phyloP scores from a whole-genome alignment of 2,797 vertebrate genomes.

The Dromococcyx pavoninus region DNA sequence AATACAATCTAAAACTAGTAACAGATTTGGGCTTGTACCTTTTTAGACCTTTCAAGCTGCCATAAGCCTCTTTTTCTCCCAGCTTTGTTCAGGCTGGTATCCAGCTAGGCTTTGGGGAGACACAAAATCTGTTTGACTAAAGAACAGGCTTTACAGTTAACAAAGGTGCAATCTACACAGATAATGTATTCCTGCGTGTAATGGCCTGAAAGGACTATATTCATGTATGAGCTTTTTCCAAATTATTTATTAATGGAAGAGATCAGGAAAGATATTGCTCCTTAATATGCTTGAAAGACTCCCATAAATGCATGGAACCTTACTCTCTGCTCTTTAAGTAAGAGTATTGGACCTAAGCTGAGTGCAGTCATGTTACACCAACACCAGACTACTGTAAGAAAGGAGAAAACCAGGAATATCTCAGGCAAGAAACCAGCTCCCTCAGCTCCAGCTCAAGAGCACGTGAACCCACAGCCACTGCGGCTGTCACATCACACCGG shows the following conservation, averaged over 20 bases:
- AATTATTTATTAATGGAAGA: slow-evolving; percentile 53
- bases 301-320: not conserved
- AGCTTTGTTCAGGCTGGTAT: not conserved
- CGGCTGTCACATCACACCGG: slow-evolving; percentile 42
- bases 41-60: not conserved
- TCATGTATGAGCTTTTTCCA: slow-evolving; percentile 17
- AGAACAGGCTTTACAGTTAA: not conserved
- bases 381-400: not conserved
- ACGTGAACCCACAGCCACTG: slow-evolving; percentile 29
- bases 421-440: slow-evolving; percentile 22
- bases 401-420: not conserved
- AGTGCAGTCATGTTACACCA: not conserved
- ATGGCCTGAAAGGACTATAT: slow-evolving; percentile 10
- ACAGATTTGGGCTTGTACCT: not conserved
- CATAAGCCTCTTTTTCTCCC: not conserved
- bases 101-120: not conserved
- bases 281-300: slow-evolving; percentile 31
- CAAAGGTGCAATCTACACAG: not conserved
- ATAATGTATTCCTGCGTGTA: not conserved
- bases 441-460: slow-evolving; percentile 58
- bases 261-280: slow-evolving; percentile 13
- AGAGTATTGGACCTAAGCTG: not conserved
- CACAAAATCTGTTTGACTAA: not conserved
- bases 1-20: not conserved
- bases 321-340: not conserved